phyloP scores from a whole-genome alignment of 2,888 invertebrate species.

The Pecten maximus region DNA sequence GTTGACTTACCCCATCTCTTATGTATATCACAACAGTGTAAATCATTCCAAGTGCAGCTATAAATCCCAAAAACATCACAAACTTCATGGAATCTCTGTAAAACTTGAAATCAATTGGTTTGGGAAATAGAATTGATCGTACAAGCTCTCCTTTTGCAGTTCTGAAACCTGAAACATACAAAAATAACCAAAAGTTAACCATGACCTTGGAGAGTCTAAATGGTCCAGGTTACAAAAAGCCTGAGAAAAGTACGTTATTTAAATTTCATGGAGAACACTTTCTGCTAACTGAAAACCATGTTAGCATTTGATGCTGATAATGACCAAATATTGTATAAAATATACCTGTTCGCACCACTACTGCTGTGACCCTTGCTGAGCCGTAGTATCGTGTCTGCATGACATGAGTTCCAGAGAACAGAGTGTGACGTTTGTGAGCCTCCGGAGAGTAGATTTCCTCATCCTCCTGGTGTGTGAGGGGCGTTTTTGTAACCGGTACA shows the following conservation, averaged over 20 bases:
- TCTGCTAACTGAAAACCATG: too few species aligned
- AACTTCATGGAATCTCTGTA: slow-evolving; percentile 92
- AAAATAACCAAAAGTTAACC: not conserved
- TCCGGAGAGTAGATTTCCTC: slow-evolving; percentile 88
- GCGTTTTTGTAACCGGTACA: slow-evolving; percentile 96
- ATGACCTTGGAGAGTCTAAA: not conserved
- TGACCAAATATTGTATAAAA: not conserved
- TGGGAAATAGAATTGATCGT: slow-evolving; percentile 95
- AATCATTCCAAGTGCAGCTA: slow-evolving; percentile 91
- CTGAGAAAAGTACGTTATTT: too few species aligned
- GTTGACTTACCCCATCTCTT: slow-evolving; percentile 64
- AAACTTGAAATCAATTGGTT: slow-evolving; percentile 97
- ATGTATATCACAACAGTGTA: slow-evolving; percentile 93
- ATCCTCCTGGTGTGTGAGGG: slow-evolving; percentile 86
- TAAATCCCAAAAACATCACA: slow-evolving; percentile 89
- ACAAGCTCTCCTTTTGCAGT: slow-evolving; percentile 95
- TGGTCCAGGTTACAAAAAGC: too few species aligned
- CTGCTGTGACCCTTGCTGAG: slow-evolving; percentile 89
- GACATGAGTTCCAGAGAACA: slow-evolving; percentile 95
- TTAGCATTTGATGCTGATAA: not conserved
- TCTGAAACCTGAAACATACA: slow-evolving; percentile 86
- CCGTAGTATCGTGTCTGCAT: slow-evolving; percentile 95
- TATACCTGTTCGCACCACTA: slow-evolving; percentile 90
- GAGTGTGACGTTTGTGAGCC: slow-evolving; percentile 92
- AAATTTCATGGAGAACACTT: too few species aligned